Evolutionary conservation across 2,113 vertebrate species (phyloP).

Genomic region (Dromiciops gliroides): DNA sequence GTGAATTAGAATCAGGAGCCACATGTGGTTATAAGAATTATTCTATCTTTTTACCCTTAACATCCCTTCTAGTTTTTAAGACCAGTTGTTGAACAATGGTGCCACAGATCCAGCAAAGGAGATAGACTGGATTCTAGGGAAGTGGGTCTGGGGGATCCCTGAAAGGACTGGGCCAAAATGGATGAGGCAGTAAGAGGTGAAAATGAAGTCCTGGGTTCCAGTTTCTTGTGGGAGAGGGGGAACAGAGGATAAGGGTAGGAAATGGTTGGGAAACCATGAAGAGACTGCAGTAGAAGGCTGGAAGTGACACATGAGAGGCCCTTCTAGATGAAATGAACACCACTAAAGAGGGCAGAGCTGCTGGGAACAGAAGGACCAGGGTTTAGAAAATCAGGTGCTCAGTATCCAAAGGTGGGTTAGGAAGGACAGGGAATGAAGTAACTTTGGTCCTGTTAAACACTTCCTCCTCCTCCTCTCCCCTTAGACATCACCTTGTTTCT

Average conservation of each 20-base stretch:
- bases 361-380: conserved; percentile 29
- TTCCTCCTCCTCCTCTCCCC: background rate
- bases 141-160: background rate
- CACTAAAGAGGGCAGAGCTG: conserved; percentile 38
- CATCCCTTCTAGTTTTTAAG: background rate
- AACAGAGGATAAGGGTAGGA: background rate
- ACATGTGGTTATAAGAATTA: background rate
- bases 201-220: background rate
- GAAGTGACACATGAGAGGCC: conserved; percentile 1
- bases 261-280: background rate
- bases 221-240: conserved; percentile 3
- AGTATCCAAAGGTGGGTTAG: background rate
- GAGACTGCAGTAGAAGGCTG: background rate
- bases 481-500: background rate
- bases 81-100: background rate
- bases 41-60: background rate
- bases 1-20: background rate
- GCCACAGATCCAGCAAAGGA: background rate
- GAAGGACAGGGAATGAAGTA: background rate
- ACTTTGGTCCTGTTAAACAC: background rate
- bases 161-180: background rate
- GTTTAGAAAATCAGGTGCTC: background rate
- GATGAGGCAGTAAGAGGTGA: background rate
- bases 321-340: conserved; percentile 17
- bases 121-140: background rate